Base-by-base conservation (phyloP, 2,888 invertebrate genomes). In the Cephalotes varians region DNA sequence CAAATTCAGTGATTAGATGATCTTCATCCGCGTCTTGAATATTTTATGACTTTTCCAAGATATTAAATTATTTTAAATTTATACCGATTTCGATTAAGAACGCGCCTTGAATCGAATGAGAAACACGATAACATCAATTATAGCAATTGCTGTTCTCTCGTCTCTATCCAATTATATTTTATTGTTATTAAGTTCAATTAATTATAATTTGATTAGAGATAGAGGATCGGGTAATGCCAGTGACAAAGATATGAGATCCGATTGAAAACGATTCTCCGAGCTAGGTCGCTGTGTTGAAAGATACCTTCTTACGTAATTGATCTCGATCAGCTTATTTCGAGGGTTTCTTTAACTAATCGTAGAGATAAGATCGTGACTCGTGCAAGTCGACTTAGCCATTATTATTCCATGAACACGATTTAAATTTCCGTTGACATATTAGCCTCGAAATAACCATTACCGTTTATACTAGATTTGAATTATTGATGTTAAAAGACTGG, bases 401-500 rank as follows among this genome's bases (percentile, higher is more conserved):
- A 64, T 73, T 64, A 44, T 64, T 28, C 7, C 3, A 15, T 21
- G 47, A 21, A 21, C 37, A 37, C 49, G 18, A 82, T 82, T 76
- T 49, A 76, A 76, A 82, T 76, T 76, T 60, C 49, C 40, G 56
- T 31, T 56, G n/a, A 34, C 44, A 34, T 25, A 31, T 51, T 44
- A 40, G 31, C 31, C 73, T 64, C 64, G 40, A 76, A 76, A 54
- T 67, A 49, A 44, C 40, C 31, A 21, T 77, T 69, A 77, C 31
- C 21, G 44, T 56, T 40, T 51, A 31, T 21, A 18, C 1, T 44
- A 12, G 5, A 67, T 54, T 31, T 77, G 69, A 69, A 77, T 69
- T 69, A 44, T 69, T 77, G 44, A 77, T 40, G 74, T 76, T 80
- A 49, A 80, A 73, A 47, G 76, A 74, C 28, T 47, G 15, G 25